Percentiles rank a stretch among this genome's conserved stretches.
These are phyloP conservation scores for Leucopsar rothschildi DNA, from an alignment of 2,113 vertebrate species.

Conservation along the genomic window DNA sequence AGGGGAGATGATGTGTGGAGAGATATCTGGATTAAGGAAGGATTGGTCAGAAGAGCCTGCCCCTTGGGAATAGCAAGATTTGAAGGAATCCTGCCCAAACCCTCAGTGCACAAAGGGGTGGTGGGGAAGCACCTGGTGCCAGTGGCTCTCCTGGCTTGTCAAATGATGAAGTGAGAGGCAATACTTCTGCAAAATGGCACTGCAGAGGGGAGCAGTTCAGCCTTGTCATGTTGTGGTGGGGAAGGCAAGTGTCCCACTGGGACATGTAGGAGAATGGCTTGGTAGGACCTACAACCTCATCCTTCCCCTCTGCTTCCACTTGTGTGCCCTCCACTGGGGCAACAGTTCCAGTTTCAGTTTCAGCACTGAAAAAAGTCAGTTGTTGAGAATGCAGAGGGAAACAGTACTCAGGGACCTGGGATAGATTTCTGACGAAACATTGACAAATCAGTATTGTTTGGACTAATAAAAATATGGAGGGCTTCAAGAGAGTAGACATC, in stretches of 20 bases:
- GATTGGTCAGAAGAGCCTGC: not conserved
- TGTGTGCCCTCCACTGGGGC: not conserved
- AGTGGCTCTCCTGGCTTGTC: not conserved
- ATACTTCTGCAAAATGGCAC: not conserved
- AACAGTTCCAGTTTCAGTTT: not conserved
- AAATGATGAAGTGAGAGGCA: not conserved
- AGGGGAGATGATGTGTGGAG: not conserved
- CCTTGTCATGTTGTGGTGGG: too few relatives aligned
- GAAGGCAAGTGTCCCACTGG: not conserved
- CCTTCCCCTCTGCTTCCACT: not conserved
- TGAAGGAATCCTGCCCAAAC: not conserved
- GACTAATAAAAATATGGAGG: not conserved
- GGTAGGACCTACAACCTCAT: not conserved
- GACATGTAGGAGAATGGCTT: not conserved
- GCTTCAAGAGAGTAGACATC: not conserved
- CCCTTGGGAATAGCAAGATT: not conserved
- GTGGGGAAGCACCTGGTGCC: not conserved
- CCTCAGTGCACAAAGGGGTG: not conserved
- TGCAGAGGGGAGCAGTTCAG: not conserved
- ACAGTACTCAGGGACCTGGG: not conserved
- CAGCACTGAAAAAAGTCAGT: not conserved
- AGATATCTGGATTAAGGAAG: not conserved
- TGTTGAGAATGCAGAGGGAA: not conserved
- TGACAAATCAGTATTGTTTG: not conserved
- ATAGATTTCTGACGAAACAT: not conserved